Evolutionary conservation across 2,888 invertebrate species (phyloP).

Genomic region (Drosophila nr. fundita): DNA sequence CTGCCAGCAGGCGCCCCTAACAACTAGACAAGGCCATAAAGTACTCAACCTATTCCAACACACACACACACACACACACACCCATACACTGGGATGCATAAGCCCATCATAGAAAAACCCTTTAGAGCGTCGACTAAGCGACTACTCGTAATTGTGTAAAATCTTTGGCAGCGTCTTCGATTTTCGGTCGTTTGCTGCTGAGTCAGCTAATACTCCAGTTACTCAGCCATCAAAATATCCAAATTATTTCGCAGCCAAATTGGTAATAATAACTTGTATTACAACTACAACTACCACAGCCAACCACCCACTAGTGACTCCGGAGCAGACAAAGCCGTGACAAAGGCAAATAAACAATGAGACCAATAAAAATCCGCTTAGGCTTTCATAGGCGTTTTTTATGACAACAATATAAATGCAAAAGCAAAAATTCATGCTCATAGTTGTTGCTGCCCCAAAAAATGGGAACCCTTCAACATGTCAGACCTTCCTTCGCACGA

Average conservation of each 20-base stretch:
- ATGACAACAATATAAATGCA: conserved; percentile 82
- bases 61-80: neutral
- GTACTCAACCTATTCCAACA: conserved; percentile 25
- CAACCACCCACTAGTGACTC: neutral
- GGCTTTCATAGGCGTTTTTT: conserved; percentile 83
- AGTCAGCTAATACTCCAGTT: conserved; percentile 49
- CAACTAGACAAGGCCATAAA: conserved; percentile 70
- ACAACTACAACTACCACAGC: conserved; percentile 44
- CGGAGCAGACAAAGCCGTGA: conserved; percentile 65
- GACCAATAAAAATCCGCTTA: conserved; percentile 81
- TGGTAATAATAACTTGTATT: conserved; percentile 80
- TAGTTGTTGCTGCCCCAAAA: conserved; percentile 34
- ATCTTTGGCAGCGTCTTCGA: conserved; percentile 51
- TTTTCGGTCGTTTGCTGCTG: conserved; percentile 47
- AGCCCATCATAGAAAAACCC: conserved; percentile 25
- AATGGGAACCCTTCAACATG: conserved; percentile 74
- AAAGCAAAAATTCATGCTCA: conserved; percentile 55
- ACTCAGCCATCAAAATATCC: conserved; percentile 69
- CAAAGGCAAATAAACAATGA: conserved; percentile 79
- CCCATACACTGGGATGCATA: neutral
- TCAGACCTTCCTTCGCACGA: conserved; percentile 68
- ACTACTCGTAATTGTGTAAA: conserved; percentile 57
- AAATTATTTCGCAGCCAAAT: conserved; percentile 77
- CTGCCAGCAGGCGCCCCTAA: conserved; percentile 43
- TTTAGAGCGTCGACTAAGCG: conserved; percentile 36